These are phyloP conservation scores for Numenius phaeopus DNA, from an alignment of 2,797 vertebrate species.

Conservation along the genomic window DNA sequence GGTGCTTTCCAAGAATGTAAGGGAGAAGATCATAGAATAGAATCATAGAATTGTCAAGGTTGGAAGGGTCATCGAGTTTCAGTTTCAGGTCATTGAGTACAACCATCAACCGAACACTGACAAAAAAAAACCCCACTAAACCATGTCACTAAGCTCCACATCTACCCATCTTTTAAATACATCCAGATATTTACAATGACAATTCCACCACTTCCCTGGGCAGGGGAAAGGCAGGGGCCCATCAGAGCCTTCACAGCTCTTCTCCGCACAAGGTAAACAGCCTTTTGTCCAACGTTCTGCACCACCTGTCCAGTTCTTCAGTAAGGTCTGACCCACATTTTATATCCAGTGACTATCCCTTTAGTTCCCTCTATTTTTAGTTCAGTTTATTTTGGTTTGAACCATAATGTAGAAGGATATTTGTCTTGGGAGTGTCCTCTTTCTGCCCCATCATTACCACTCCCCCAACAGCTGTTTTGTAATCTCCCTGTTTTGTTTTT, in stretches of 20 bases:
- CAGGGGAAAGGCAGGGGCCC: background rate
- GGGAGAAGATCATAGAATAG: background rate
- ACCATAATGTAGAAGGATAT: conserved; percentile 29
- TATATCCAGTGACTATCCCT: background rate
- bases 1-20: background rate
- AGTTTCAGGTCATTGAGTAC: background rate
- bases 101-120: background rate
- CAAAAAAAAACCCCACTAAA: background rate
- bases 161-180: background rate
- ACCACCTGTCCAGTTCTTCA: conserved; percentile 31
- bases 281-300: background rate
- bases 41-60: background rate
- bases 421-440: conserved; percentile 57
- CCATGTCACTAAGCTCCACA: background rate
- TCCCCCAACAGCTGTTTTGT: conserved; percentile 35
- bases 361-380: conserved; percentile 49
- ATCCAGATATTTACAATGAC: background rate
- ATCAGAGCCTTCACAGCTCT: background rate
- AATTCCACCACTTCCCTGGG: background rate
- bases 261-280: background rate
- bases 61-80: background rate
- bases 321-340: background rate
- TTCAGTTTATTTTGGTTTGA: conserved; percentile 64
- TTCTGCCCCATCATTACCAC: conserved; percentile 12
- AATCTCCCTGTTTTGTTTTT: conserved; percentile 60